Evolutionary conservation across 2,888 invertebrate species (phyloP).

Genomic region (Cyclophora albipunctata): DNA sequence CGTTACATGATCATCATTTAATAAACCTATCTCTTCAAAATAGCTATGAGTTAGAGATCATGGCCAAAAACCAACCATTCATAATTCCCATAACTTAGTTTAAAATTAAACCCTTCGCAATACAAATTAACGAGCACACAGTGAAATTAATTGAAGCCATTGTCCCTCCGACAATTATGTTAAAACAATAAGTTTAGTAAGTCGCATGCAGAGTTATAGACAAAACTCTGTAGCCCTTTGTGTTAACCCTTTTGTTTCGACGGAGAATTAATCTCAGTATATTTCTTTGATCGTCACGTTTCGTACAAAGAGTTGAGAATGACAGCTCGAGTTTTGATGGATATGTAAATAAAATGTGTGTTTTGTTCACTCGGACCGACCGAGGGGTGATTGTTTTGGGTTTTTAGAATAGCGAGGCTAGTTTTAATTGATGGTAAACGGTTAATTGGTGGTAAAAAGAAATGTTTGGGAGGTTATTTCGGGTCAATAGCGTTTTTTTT

Average conservation of each 20-base stretch:
- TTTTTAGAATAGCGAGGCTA: no score
- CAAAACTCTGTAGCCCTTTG: slow-evolving; percentile 53
- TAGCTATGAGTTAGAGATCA: no score
- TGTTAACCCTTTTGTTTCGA: slow-evolving; percentile 62
- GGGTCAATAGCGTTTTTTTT: no score
- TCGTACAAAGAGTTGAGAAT: slow-evolving; percentile 48
- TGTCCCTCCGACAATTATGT: slow-evolving; percentile 56
- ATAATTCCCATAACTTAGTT: no score
- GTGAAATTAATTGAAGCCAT: slow-evolving; percentile 50
- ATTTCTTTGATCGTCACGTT: slow-evolving; percentile 67
- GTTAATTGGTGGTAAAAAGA: no score
- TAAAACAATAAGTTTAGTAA: slow-evolving; percentile 59
- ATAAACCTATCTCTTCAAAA: no score
- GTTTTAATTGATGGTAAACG: no score
- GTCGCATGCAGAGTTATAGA: slow-evolving; percentile 75
- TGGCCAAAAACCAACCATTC: no score
- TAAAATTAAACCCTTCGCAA: slow-evolving; percentile 1
- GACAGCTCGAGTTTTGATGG: slow-evolving; percentile 51
- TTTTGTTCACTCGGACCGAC: slow-evolving; percentile 16
- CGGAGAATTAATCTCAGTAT: slow-evolving; percentile 71
- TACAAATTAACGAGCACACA: slow-evolving; percentile 25
- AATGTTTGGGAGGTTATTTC: no score
- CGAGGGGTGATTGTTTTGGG: slow-evolving; percentile 12
- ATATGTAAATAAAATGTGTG: slow-evolving; percentile 53
- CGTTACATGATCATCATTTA: no score